A percentile compares a stretch with the other conserved stretches of the same genome.
Conservation (phyloP, 2,797 vertebrate genomes). For the Falco biarmicus region DNA sequence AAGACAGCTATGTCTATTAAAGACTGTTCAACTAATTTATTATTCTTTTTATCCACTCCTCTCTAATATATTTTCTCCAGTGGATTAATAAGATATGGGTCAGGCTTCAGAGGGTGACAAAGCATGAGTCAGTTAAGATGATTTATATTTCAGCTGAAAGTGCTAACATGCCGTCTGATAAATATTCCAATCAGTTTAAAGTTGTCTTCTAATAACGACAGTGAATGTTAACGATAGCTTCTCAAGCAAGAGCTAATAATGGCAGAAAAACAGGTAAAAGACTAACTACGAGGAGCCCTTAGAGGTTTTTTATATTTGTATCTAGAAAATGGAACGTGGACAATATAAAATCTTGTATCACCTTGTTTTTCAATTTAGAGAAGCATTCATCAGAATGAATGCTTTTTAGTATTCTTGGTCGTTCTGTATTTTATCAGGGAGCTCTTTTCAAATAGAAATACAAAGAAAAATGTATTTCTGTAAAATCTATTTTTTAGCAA, state of each 20-base stretch:
- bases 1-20: conserved; percentile 30
- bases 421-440: neutral
- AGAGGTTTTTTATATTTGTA: neutral
- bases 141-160: conserved; percentile 57
- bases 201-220: conserved; percentile 36
- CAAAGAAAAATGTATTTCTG: neutral
- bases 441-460: neutral
- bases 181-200: conserved; percentile 53
- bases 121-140: conserved; percentile 27
- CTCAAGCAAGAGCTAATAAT: neutral
- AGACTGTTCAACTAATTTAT: conserved; percentile 51
- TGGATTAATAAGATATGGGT: conserved; percentile 65
- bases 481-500: neutral
- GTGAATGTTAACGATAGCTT: conserved; percentile 3
- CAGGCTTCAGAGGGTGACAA: conserved; percentile 56
- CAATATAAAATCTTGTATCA: neutral
- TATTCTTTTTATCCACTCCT: conserved; percentile 40
- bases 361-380: neutral
- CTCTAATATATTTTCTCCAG: conserved; percentile 53
- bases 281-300: neutral
- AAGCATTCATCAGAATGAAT: neutral
- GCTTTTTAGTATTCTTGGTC: neutral
- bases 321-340: neutral
- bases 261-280: neutral
- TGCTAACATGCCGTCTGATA: conserved; percentile 40